Base-by-base conservation (phyloP, 2,113 vertebrate species). In the Pelmatolapia mariae region DNA sequence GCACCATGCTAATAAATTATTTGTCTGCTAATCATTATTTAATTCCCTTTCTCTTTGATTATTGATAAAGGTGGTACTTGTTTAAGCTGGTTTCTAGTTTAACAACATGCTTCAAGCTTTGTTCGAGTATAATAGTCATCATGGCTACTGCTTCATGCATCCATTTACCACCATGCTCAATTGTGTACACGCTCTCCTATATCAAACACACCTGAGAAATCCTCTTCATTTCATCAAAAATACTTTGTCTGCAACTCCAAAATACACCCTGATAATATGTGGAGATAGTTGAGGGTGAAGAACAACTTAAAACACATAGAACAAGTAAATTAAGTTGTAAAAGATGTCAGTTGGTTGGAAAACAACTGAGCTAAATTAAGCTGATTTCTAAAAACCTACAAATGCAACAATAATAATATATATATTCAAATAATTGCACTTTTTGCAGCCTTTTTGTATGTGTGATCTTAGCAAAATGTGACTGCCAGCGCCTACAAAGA, bases 161-260 rank as follows among this genome's bases (percentile, higher is more conserved):
- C 57, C 31, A n/a, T 73, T 82, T 31, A 87, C 89, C 33, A 85
- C 61, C 86, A 93, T 92, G 92, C 91, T 82, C 19, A 5, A 56
- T 26, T 5, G 13, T 9, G 33, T 47, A 52, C 29, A 4, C 26
- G 5, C 68, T 80, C 57, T 82, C 59, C 59, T 81, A 87, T 33
- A 45, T 12, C 59, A 86, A 89, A 87, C 89, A 97, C 98, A 99
- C 98, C 98, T 98, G 97, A 87, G 97, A 95, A 96, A 98, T 97
- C 95, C 96, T 99, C 97, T 98, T 98, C 97, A 99, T 98, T 96
- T 99, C 98, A 97, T 98, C 97, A 98, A 99, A 98, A 96, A 99
- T 97, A 98, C 95, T 99, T 94, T 99, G 97, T 97, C 98, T 99
- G 98, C 97, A 98, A 96, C 97, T 98, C 98, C 98, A 98, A 98